Base-by-base conservation (phyloP, 2,797 vertebrate species). In the Morelia viridis region DNA sequence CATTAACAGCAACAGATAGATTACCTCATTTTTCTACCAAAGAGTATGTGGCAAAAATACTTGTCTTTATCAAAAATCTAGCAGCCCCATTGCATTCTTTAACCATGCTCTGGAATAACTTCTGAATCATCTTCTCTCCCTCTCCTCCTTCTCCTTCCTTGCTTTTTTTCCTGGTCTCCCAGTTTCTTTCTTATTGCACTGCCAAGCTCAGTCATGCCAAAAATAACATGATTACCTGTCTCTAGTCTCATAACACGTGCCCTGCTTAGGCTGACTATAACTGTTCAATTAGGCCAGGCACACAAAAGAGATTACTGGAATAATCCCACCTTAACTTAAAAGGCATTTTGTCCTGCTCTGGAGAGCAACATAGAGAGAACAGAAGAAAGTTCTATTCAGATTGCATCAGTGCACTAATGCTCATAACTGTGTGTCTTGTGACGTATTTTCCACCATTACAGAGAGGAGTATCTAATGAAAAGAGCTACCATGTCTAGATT, bases 171-270 rank as follows among this genome's bases (percentile, higher is more conserved):
- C 64, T 93, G 35, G 24, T 15, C 12, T 61, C 62, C 24, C 41
- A 22, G 35, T 64, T 76, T 26, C 88, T 80, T 58, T 91, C 65
- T 94, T 87, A 71, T 92, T 94, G 96, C 92, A 96, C 97, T 95
- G 97, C 94, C 94, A 92, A 94, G 92, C 83, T 97, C 96, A 96
- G 1, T 95, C 97, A 98, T 95, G 97, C 92, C 95, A 97, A 96
- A 97, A 98, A 97, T 97, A 96, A 97, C 97, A 96, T 9, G 86
- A 97, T 97, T 97, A 95, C 92, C 95, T 35, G 95, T 71, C 94
- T 95, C 93, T 0, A 6, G 93, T 93, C 95, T 96, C 26, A 28
- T 96, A 94, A 94, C 46, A 0, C 0, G 1, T 93, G 94, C 94
- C 94, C 96, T 96, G 92, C 95, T 96, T 96, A 97, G 96, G 41